phyloP scores from a whole-genome alignment of 2,888 invertebrate species.

The Chalcis sispes region DNA sequence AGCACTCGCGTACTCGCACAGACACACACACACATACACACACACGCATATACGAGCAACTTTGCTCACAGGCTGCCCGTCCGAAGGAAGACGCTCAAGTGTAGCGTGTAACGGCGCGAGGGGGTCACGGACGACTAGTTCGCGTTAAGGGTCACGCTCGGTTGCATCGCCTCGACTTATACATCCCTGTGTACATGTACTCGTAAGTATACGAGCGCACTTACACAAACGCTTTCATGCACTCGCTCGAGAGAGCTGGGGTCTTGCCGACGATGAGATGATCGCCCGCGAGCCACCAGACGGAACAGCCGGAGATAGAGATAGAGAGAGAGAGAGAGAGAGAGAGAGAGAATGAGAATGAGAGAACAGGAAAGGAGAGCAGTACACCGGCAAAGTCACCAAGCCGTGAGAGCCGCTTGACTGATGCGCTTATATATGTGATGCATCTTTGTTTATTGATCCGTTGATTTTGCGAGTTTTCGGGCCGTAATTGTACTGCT shows the following conservation, averaged over 20 bases:
- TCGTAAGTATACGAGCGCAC: too few species aligned
- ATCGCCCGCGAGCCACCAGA: background rate
- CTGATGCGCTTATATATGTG: background rate
- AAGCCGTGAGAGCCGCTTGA: background rate
- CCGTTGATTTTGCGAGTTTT: background rate
- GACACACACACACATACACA: too few species aligned
- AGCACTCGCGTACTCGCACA: too few species aligned
- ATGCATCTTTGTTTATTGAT: background rate
- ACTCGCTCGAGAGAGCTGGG: background rate
- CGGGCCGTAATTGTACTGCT: too few species aligned
- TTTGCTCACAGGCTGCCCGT: background rate
- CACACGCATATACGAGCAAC: too few species aligned
- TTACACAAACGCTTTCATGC: background rate
- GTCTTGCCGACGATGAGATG: background rate
- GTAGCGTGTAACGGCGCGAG: slow-evolving; percentile 55
- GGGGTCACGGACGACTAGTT: slow-evolving; percentile 72
- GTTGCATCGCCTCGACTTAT: slow-evolving; percentile 61
- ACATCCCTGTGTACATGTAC: too few species aligned
- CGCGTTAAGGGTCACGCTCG: slow-evolving; percentile 72
- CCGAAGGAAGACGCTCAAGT: slow-evolving; percentile 44
- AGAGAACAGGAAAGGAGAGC: slow-evolving; percentile 22
- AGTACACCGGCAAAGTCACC: background rate
- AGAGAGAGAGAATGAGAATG: background rate
- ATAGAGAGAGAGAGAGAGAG: slow-evolving; percentile 7
- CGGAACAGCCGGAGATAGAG: slow-evolving; percentile 23